Percentiles rank a stretch among this genome's conserved stretches.
Conservation (phyloP, 2,797 vertebrate species). For the Tamandua tetradactyla region DNA sequence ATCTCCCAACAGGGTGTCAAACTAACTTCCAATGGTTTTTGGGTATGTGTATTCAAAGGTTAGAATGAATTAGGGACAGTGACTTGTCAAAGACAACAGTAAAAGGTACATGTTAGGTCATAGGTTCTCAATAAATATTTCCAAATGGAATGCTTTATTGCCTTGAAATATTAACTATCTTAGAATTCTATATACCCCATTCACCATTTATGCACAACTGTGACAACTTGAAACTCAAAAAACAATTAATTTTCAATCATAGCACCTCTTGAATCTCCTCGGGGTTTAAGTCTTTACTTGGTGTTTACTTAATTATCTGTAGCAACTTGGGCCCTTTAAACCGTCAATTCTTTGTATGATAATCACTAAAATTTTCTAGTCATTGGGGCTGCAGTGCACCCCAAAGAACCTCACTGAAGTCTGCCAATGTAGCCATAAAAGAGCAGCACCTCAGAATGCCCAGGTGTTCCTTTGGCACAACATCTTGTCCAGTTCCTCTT, state of each 20-base stretch:
- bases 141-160: neutral
- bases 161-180: neutral
- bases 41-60: neutral
- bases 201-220: neutral
- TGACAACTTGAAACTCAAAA: neutral
- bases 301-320: neutral
- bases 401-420: neutral
- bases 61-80: neutral
- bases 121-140: neutral
- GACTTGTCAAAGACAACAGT: neutral
- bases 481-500: fast-evolving
- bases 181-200: neutral
- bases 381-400: neutral
- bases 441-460: neutral
- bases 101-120: neutral
- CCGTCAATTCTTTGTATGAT: neutral
- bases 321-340: neutral
- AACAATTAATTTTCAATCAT: neutral
- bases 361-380: neutral
- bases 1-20: neutral
- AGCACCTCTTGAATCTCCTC: neutral
- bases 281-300: neutral
- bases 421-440: neutral
- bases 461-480: neutral
- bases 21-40: neutral